Evolutionary conservation across 2,113 vertebrate genomes (phyloP).

Genomic region (Stegostoma tigrinum): DNA sequence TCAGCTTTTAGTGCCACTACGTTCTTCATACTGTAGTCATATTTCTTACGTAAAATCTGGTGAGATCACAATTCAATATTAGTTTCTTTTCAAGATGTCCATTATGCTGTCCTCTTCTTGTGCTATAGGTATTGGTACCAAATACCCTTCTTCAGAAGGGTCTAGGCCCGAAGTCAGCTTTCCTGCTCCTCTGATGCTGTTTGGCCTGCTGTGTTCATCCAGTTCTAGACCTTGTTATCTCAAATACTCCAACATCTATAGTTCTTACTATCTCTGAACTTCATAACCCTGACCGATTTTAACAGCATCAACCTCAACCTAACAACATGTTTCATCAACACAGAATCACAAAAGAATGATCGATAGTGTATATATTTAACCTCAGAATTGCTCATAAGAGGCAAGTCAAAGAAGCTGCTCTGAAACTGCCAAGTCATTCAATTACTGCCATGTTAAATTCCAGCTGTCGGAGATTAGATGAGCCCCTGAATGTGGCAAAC

Average conservation of each 20-base stretch:
- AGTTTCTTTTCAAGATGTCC: not conserved
- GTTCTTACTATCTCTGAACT: not conserved
- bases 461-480: not conserved
- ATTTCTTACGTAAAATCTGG: not conserved
- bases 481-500: not conserved
- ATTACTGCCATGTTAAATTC: slow-evolving; percentile 2
- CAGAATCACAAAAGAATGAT: not conserved
- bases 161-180: too few relatives aligned
- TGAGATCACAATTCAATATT: not conserved
- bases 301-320: not conserved
- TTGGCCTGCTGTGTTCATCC: too few relatives aligned
- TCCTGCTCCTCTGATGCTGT: too few relatives aligned
- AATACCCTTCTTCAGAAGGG: not conserved
- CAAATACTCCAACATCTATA: too few relatives aligned
- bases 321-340: not conserved
- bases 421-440: slow-evolving; percentile 20
- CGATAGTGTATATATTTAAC: not conserved
- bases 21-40: not conserved
- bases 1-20: not conserved
- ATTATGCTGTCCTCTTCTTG: not conserved
- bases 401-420: not conserved
- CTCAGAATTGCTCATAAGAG: not conserved
- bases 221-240: too few relatives aligned
- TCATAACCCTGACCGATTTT: not conserved
- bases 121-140: not conserved